Base-by-base conservation (phyloP, 2,797 vertebrate species). In the Arrhamphus sclerolepis region DNA sequence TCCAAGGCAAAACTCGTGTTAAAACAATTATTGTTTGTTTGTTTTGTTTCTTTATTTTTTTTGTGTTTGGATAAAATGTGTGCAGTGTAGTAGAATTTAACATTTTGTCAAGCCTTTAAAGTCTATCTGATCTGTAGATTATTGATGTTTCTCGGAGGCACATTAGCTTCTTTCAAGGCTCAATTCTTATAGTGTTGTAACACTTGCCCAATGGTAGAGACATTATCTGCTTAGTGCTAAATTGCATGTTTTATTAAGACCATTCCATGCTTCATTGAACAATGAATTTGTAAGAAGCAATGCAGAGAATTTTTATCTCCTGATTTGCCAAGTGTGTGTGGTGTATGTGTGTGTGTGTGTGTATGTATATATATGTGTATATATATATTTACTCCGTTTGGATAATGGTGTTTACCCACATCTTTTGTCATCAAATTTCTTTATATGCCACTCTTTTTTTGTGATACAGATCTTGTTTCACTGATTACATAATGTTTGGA, bases 61-160 rank as follows among this genome's bases (percentile, higher is more conserved):
- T 72, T 92, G 92, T 88, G 90, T 91, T 90, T 38, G 13, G 83
- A 87, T 90, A 87, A 89, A 72, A 84, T 82, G 88, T 86, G 89
- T 91, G 92, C 88, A 73, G 0, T 54, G 89, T 85, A 76, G 87
- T 67, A 80, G 88, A 4, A 7, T 6, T 3, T 13, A 19, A 2
- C 19, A 46, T 17, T 16, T 28, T 24, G 46, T 24, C 9, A 11
- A 7, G 85, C 19, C 39, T 50, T 91, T 87, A 93, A 92, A 94
- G 94, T 38, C 3, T 95, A 93, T 14, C 13, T 16, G 5, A 49
- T 49, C 20, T 28, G 78, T 16, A 26, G 55, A 51, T 82, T 84
- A 80, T 83, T 92, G 91, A 94, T 89, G 89, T 91, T 92, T 68
- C 44, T 90, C 81, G 91, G 87, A 88, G 81, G 69, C 79, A 76